These are phyloP conservation scores for Ricordea florida DNA, from an alignment of 92 coral and sea anemone species.

Conservation along the genomic window DNA sequence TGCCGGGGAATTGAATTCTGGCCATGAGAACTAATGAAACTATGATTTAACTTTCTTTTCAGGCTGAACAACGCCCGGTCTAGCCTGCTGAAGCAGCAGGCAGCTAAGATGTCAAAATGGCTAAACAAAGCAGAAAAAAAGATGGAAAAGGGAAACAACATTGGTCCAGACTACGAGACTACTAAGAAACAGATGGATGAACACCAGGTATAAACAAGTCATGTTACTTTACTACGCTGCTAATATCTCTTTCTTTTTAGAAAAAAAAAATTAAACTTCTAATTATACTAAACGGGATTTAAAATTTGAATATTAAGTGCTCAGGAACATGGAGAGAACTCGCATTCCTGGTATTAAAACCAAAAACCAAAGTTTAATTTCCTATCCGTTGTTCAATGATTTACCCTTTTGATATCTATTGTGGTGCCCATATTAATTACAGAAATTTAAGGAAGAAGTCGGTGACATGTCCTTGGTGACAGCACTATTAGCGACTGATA, in stretches of 20 bases:
- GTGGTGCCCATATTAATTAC: not conserved
- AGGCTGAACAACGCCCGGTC: slow-evolving; percentile 55
- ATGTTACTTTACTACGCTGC: no score
- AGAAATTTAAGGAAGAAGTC: slow-evolving; percentile 73
- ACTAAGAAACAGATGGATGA: slow-evolving; percentile 77
- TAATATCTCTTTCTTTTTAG: no score
- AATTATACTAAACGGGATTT: no score
- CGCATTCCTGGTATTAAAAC: no score
- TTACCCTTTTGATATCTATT: not conserved
- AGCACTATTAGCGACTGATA: slow-evolving; percentile 50
- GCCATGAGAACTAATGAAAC: not conserved
- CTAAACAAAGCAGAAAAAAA: slow-evolving; percentile 76
- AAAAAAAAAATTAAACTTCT: no score
- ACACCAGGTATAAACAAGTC: slow-evolving; percentile 75
- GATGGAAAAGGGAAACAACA: slow-evolving; percentile 46
- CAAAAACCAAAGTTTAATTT: no score
- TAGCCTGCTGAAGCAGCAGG: slow-evolving; percentile 59
- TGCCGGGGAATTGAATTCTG: no score
- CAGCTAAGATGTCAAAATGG: slow-evolving; percentile 57
- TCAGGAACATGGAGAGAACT: no score
- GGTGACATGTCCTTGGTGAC: slow-evolving; percentile 61
- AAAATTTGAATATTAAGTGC: no score
- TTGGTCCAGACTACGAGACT: slow-evolving; percentile 75
- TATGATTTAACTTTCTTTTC: not conserved
- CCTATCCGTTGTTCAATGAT: no score